phyloP scores from a whole-genome alignment of 1,140 invertebrate species.

The Vollenhovia emeryi region DNA sequence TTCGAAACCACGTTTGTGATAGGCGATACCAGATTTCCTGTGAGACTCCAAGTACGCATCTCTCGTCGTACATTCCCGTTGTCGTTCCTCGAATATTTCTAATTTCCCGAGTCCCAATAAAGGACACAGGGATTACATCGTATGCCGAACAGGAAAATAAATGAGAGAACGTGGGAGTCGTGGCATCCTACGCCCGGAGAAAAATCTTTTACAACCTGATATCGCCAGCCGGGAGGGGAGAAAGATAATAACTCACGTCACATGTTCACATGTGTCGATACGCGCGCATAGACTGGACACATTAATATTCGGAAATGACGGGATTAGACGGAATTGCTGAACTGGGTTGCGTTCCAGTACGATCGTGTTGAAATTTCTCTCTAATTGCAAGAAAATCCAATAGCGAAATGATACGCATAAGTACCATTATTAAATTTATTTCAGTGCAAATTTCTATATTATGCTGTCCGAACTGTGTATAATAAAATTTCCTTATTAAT shows the following conservation, averaged over 20 bases:
- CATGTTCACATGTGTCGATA: slow-evolving; percentile 7
- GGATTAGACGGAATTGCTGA: background rate
- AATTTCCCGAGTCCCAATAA: slow-evolving; percentile 8
- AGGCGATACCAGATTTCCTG: slow-evolving; percentile 31
- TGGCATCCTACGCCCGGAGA: slow-evolving; percentile 25
- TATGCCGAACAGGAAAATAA: slow-evolving; percentile 24
- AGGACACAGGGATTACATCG: slow-evolving; percentile 3
- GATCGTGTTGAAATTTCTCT: background rate
- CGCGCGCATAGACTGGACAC: background rate
- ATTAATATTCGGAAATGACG: slow-evolving; percentile 35
- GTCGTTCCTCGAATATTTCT: slow-evolving; percentile 34
- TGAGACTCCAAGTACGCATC: background rate
- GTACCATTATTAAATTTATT: background rate
- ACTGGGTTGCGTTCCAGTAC: background rate
- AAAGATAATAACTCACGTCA: slow-evolving; percentile 46
- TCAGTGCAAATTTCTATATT: background rate
- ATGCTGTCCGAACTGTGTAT: background rate
- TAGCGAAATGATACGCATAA: background rate
- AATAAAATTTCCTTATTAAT: background rate
- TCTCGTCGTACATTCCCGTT: background rate
- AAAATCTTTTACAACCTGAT: slow-evolving; percentile 32
- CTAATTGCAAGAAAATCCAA: slow-evolving; percentile 15
- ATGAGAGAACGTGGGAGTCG: background rate
- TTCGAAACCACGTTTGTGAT: slow-evolving; percentile 27
- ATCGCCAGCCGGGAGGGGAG: background rate